phyloP scores from a whole-genome alignment of 2,888 invertebrate species.

The Drosophila melanocephala region DNA sequence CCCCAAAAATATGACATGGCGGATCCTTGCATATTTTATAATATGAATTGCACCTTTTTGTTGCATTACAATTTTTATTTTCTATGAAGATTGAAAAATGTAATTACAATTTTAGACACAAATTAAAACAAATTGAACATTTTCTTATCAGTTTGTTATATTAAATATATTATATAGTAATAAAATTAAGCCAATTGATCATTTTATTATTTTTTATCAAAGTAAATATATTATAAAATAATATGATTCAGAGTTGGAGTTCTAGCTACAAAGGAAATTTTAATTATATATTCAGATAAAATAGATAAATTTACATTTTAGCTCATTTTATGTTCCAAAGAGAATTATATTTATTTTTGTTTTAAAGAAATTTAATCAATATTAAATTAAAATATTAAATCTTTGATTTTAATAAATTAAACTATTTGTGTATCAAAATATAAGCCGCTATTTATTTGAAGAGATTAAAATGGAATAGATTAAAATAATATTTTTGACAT shows the following conservation, averaged over 20 bases:
- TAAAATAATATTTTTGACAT: not conserved
- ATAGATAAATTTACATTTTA: not conserved
- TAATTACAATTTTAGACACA: not conserved
- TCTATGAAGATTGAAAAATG: not conserved
- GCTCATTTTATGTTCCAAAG: not conserved
- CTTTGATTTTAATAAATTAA: too few species aligned
- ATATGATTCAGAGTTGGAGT: not conserved
- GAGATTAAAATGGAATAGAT: not conserved
- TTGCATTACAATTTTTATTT: not conserved
- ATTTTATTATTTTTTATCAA: not conserved
- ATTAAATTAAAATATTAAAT: too few species aligned
- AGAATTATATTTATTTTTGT: not conserved
- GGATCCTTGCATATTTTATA: not conserved
- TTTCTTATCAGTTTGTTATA: not conserved
- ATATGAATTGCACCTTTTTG: not conserved
- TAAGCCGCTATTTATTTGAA: not conserved
- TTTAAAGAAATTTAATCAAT: not conserved
- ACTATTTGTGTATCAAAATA: not conserved
- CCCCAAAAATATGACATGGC: not conserved
- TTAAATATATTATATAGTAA: fast-evolving
- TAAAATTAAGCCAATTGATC: not conserved
- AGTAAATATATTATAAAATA: not conserved
- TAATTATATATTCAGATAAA: not conserved
- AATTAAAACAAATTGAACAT: not conserved
- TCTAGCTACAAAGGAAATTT: not conserved